Evolutionary conservation across 1,140 invertebrate species (phyloP).

Genomic region (Saccostrea echinata): DNA sequence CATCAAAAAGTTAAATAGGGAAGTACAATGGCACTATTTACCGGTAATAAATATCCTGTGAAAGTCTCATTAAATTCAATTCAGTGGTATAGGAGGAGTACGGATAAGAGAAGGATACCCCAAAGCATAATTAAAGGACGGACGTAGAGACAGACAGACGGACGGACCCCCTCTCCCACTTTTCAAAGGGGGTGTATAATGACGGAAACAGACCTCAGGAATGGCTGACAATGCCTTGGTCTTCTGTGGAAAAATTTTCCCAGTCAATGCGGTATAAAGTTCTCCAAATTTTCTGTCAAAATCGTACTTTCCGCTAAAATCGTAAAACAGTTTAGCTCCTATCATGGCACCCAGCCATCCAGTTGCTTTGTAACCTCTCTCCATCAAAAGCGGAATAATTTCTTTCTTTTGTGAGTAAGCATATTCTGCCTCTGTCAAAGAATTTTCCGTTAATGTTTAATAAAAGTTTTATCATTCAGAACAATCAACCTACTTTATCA

Average conservation of each 20-base stretch:
- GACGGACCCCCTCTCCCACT: too few relatives aligned
- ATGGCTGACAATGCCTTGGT: background rate
- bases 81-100: too few relatives aligned
- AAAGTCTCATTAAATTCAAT: too few relatives aligned
- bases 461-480: background rate
- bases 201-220: background rate
- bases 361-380: conserved; percentile 71
- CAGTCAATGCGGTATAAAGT: background rate
- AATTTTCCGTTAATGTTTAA: background rate
- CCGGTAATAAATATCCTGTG: too few relatives aligned
- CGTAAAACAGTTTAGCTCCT: conserved; percentile 75
- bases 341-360: conserved; percentile 77
- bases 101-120: too few relatives aligned
- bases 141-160: too few relatives aligned
- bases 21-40: too few relatives aligned
- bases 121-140: too few relatives aligned
- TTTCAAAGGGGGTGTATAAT: background rate
- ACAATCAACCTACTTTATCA: background rate
- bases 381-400: conserved; percentile 75
- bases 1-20: too few relatives aligned
- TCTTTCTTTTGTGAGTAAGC: conserved; percentile 70
- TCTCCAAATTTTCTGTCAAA: conserved; percentile 61
- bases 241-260: background rate
- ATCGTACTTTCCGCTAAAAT: conserved; percentile 73
- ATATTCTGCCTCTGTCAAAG: conserved; percentile 76